Conservation (phyloP, 1,140 invertebrate species). For the Limonius californicus region DNA sequence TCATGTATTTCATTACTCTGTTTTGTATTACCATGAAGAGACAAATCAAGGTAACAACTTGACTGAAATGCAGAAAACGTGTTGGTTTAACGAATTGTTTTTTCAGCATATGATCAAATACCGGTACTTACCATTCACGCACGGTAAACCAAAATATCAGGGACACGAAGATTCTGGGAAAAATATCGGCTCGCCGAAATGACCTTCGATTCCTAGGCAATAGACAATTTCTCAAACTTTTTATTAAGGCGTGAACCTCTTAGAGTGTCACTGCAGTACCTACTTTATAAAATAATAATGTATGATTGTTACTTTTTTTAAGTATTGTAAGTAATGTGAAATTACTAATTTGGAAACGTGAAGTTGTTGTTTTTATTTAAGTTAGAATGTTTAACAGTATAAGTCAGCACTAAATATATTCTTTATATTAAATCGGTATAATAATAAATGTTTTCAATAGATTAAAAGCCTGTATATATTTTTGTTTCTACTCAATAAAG, state of each 20-base stretch:
- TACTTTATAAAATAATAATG: background rate
- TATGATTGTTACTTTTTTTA: too few relatives aligned
- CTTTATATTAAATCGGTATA: background rate
- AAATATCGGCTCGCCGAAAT: constrained; percentile 54
- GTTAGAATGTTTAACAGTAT: background rate
- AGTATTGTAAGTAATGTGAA: background rate
- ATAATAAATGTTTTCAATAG: constrained; percentile 9
- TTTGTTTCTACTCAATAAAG: background rate
- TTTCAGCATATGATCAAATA: constrained; percentile 99
- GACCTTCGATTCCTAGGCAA: constrained; percentile 43
- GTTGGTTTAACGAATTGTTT: constrained; percentile 30
- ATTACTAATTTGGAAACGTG: background rate
- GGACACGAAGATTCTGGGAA: constrained; percentile 57
- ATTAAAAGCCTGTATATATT: background rate
- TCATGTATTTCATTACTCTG: constrained; percentile 98
- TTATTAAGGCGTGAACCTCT: background rate
- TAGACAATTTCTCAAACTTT: constrained; percentile 6
- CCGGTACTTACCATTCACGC: constrained; percentile 96
- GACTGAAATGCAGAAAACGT: too few relatives aligned
- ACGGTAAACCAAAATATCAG: constrained; percentile 93
- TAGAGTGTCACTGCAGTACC: background rate
- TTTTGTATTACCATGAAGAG: constrained; percentile 99
- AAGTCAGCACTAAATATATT: constrained; percentile 8
- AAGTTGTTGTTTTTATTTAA: background rate
- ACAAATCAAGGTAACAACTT: constrained; percentile 98